Conservation (phyloP, 1,140 invertebrate species). For the Triops cancriformis region DNA sequence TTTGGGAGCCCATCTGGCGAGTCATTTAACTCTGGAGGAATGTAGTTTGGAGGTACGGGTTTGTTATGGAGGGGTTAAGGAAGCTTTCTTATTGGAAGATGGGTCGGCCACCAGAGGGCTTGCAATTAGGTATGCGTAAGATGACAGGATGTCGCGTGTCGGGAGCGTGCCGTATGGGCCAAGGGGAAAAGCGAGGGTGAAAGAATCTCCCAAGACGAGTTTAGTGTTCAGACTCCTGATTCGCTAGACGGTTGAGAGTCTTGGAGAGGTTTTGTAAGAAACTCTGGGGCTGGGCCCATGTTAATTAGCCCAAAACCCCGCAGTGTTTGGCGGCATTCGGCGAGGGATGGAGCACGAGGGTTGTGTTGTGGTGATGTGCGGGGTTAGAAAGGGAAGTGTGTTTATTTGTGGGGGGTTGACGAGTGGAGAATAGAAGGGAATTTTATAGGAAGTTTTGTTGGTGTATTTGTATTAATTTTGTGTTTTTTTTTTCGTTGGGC, state of each 20-base stretch:
- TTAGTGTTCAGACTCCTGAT: neutral
- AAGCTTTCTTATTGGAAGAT: neutral
- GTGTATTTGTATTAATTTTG: neutral
- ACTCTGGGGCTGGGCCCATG: neutral
- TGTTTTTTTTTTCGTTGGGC: slow-evolving; percentile 26
- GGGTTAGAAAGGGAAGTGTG: too few species aligned
- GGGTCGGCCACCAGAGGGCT: neutral
- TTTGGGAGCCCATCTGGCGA: neutral
- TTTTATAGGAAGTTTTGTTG: neutral
- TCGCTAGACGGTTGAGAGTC: neutral
- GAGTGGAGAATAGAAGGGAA: too few species aligned
- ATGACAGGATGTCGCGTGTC: neutral
- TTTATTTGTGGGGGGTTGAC: too few species aligned
- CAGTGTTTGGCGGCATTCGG: neutral
- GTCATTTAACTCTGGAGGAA: neutral
- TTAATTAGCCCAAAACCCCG: neutral
- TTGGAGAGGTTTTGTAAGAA: neutral
- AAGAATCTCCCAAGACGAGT: neutral
- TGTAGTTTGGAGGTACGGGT: neutral
- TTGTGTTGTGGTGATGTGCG: too few species aligned
- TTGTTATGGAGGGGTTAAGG: neutral
- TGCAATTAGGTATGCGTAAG: slow-evolving; percentile 21
- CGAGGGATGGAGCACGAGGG: too few species aligned
- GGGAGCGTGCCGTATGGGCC: neutral
- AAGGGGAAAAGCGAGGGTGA: neutral